These are phyloP conservation scores for Epinephelus cyanopodus DNA, from an alignment of 2,113 vertebrate genomes.

Conservation along the genomic window DNA sequence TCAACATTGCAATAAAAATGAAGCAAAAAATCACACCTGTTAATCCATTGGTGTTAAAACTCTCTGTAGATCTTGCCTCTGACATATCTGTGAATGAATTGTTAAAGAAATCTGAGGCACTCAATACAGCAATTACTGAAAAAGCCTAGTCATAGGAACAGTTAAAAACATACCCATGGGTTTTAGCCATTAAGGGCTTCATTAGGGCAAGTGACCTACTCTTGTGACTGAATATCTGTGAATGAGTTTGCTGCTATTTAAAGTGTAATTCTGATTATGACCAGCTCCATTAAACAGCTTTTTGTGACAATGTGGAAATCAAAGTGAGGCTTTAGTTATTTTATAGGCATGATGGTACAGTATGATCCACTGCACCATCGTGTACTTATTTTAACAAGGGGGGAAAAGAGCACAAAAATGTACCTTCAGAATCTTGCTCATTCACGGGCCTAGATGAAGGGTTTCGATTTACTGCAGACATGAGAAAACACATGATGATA, in stretches of 20 bases:
- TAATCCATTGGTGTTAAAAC: slow-evolving; percentile 25
- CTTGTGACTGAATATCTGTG: slow-evolving; percentile 55
- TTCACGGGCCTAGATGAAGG: slow-evolving; percentile 23
- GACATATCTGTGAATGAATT: slow-evolving; percentile 51
- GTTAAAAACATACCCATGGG: no score
- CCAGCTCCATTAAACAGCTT: background rate
- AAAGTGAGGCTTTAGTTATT: background rate
- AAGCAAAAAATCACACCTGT: slow-evolving; percentile 48
- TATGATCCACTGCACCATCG: background rate
- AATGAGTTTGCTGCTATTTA: slow-evolving; percentile 11
- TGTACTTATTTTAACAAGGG: background rate
- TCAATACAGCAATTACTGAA: no score
- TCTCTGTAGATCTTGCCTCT: slow-evolving; percentile 67
- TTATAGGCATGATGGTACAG: background rate
- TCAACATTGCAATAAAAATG: background rate
- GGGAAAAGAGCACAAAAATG: background rate
- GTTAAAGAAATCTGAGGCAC: no score
- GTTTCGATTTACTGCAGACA: slow-evolving; percentile 47
- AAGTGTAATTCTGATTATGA: background rate
- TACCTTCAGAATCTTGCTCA: slow-evolving; percentile 63
- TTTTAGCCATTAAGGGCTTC: no score
- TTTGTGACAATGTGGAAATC: background rate
- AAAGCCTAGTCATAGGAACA: no score
- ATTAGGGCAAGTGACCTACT: no score
- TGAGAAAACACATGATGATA: background rate